A percentile compares a stretch with the other conserved stretches of the same genome.
Evolutionary conservation across 2,888 invertebrate genomes (phyloP).

Genomic region (Gastrophysa polygoni): DNA sequence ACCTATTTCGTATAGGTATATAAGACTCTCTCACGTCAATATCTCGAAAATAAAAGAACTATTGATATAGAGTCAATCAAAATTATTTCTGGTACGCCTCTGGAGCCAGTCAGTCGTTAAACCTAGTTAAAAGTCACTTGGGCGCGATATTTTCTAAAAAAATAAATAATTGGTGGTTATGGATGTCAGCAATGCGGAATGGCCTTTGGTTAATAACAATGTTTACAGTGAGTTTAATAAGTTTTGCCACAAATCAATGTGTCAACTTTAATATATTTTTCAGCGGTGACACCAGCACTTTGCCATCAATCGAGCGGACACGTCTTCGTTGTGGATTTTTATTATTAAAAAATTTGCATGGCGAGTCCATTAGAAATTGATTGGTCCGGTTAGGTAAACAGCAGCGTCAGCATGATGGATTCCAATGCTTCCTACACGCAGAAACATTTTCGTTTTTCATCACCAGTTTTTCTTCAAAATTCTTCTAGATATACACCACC

Average conservation of each 20-base stretch:
- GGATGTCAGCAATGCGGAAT: slow-evolving; percentile 29
- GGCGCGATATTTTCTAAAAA: slow-evolving; percentile 11
- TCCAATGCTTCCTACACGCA: not conserved
- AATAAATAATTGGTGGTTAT: slow-evolving; percentile 29
- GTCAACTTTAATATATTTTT: slow-evolving; percentile 19
- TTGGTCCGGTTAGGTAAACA: slow-evolving; percentile 11
- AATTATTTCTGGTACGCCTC: not conserved
- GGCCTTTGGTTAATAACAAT: slow-evolving; percentile 21
- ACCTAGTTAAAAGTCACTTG: not conserved
- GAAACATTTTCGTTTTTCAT: not conserved
- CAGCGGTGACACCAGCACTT: slow-evolving; percentile 16
- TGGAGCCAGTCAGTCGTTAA: slow-evolving; percentile 26
- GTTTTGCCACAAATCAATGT: slow-evolving; percentile 20
- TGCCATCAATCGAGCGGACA: slow-evolving; percentile 18
- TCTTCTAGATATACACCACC: too few species aligned
- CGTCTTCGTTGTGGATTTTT: slow-evolving; percentile 25
- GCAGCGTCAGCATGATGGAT: not conserved
- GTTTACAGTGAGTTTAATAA: slow-evolving; percentile 22
- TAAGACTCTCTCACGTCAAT: too few species aligned
- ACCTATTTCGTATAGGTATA: too few species aligned
- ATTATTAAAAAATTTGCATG: slow-evolving; percentile 26
- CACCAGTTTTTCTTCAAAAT: too few species aligned
- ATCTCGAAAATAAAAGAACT: too few species aligned
- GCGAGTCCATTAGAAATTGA: slow-evolving; percentile 19
- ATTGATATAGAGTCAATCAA: too few species aligned